Percentiles rank a stretch among this genome's conserved stretches.
Conservation (phyloP, 2,113 vertebrate genomes). For the Gobiocypris rarus region DNA sequence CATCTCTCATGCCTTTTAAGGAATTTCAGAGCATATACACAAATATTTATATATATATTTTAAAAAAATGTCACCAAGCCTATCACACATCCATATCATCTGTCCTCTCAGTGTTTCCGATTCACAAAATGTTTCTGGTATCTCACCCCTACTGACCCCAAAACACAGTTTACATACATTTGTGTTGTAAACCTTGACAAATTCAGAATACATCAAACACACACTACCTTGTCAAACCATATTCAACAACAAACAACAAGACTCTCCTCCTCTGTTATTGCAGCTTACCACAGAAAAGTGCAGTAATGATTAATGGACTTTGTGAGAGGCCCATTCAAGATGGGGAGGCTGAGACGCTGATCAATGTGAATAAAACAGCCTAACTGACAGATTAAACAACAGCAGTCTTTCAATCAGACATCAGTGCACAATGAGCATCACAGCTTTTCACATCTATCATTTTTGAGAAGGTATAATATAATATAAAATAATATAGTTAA, state of each 20-base stretch:
- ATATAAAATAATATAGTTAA: background rate
- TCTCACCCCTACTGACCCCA: background rate
- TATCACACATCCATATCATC: background rate
- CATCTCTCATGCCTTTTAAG: too few relatives aligned
- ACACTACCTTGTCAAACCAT: background rate
- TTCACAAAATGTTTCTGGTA: background rate
- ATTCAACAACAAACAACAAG: background rate
- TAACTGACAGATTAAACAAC: background rate
- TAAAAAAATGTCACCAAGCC: background rate
- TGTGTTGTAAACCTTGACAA: background rate
- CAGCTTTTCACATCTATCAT: too few relatives aligned
- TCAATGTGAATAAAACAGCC: background rate
- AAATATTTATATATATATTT: background rate
- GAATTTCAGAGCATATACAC: too few relatives aligned
- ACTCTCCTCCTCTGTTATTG: background rate
- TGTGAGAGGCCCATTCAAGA: background rate
- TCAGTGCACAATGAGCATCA: too few relatives aligned
- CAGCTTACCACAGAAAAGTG: background rate
- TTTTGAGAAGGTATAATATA: background rate
- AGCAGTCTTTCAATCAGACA: background rate
- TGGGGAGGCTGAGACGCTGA: background rate
- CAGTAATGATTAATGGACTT: background rate
- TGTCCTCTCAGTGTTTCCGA: background rate
- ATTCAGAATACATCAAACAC: background rate
- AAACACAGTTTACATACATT: background rate